Percentiles rank a stretch among this genome's conserved stretches.
These are phyloP conservation scores for Cynaeus angustus DNA, from an alignment of 2,888 invertebrate genomes.

Conservation along the genomic window DNA sequence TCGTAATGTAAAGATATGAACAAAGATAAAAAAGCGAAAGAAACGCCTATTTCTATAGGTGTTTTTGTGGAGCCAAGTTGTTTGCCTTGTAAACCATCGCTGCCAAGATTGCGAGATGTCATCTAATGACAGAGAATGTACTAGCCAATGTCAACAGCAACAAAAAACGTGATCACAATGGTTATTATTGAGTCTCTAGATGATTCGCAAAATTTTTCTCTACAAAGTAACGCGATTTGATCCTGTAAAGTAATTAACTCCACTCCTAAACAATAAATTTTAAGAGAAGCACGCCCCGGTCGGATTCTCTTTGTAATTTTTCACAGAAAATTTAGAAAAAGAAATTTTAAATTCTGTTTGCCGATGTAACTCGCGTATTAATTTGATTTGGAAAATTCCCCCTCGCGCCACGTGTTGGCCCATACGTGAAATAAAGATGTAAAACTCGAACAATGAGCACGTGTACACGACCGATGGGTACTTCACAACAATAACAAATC, in stretches of 20 bases:
- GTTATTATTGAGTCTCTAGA: slow-evolving; percentile 33
- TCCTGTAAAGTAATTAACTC: slow-evolving; percentile 38
- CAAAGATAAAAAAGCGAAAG: slow-evolving; percentile 26
- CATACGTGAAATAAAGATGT: slow-evolving; percentile 44
- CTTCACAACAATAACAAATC: slow-evolving; percentile 2
- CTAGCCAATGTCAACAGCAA: slow-evolving; percentile 47
- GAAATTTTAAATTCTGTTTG: slow-evolving; percentile 49
- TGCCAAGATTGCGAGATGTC: slow-evolving; percentile 43
- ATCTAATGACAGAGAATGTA: slow-evolving; percentile 48
- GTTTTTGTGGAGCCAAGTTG: slow-evolving; percentile 41
- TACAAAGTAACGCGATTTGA: slow-evolving; percentile 37
- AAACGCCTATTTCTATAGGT: slow-evolving; percentile 34
- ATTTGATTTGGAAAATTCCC: slow-evolving; percentile 49
- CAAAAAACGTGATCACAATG: slow-evolving; percentile 47
- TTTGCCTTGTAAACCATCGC: slow-evolving; percentile 46
- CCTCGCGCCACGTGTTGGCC: slow-evolving; percentile 45
- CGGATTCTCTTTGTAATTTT: slow-evolving; percentile 45
- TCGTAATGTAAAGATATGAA: slow-evolving; percentile 7
- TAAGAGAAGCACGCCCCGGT: slow-evolving; percentile 33
- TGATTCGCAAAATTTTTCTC: slow-evolving; percentile 31
- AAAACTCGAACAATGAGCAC: slow-evolving; percentile 38
- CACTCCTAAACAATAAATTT: slow-evolving; percentile 42
- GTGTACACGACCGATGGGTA: slow-evolving; percentile 28
- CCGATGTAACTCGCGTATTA: slow-evolving; percentile 39
- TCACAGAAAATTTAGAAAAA: slow-evolving; percentile 44